These are phyloP conservation scores for Proisotoma minuta DNA, from an alignment of 2,888 invertebrate genomes.

Conservation along the genomic window DNA sequence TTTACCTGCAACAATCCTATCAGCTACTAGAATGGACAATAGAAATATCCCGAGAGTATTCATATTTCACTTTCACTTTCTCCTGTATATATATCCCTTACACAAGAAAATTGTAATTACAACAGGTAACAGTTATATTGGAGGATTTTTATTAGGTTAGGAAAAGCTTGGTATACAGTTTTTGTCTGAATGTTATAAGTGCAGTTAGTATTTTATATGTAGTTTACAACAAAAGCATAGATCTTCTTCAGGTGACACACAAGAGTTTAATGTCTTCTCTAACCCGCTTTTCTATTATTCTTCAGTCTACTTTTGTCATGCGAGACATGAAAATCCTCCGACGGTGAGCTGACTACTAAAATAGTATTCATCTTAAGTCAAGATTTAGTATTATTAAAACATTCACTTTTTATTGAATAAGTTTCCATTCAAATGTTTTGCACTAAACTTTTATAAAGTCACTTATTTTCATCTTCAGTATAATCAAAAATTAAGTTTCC, in stretches of 20 bases:
- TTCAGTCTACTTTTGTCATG: background rate
- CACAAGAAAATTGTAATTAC: no score
- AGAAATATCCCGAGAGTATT: slow-evolving; percentile 45
- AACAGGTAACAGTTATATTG: background rate
- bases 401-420: no score
- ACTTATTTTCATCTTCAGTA: no score
- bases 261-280: background rate
- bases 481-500: no score
- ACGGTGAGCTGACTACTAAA: no score
- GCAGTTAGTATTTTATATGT: background rate
- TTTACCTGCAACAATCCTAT: slow-evolving; percentile 46
- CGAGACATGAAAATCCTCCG: background rate
- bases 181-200: background rate
- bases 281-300: background rate
- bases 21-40: slow-evolving; percentile 41
- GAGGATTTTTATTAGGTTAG: background rate
- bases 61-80: slow-evolving; percentile 39
- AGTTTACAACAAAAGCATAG: background rate
- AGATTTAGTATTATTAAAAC: no score
- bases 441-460: no score
- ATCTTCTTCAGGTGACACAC: background rate
- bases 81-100: no score
- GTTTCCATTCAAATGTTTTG: no score
- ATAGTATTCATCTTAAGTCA: no score
- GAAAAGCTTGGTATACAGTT: no score